These are phyloP conservation scores for Cyclopterus lumpus DNA, from an alignment of 2,797 vertebrate species.

Conservation along the genomic window DNA sequence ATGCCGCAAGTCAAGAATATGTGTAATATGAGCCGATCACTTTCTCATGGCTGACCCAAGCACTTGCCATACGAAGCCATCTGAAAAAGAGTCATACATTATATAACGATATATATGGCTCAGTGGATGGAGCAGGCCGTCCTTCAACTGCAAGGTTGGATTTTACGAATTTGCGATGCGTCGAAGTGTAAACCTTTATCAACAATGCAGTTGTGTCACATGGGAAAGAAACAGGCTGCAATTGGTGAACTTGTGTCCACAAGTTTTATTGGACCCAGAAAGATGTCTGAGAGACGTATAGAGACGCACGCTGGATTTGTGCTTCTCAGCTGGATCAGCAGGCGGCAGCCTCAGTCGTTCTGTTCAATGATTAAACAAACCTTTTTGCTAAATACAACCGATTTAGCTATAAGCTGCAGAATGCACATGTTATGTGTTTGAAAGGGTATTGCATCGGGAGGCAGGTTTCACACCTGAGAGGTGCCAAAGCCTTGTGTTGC, in stretches of 20 bases:
- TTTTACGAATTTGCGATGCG: neutral
- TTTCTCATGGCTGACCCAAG: neutral
- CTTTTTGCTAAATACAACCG: neutral
- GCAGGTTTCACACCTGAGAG: slow-evolving; percentile 24
- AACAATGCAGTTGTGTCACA: neutral
- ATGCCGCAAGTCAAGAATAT: slow-evolving; percentile 13
- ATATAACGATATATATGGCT: too few species aligned
- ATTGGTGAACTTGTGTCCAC: neutral
- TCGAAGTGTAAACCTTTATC: neutral
- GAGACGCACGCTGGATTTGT: slow-evolving; percentile 7
- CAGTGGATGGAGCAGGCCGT: neutral
- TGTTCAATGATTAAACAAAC: neutral
- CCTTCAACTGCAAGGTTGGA: neutral
- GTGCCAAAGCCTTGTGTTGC: slow-evolving; percentile 3
- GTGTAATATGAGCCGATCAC: slow-evolving; percentile 1
- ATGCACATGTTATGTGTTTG: neutral
- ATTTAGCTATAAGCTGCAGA: slow-evolving; percentile 8
- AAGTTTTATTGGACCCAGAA: neutral
- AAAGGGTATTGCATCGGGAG: slow-evolving; percentile 22
- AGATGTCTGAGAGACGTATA: slow-evolving; percentile 8
- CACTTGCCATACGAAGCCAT: neutral
- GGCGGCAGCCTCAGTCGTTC: neutral
- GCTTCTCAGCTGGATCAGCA: slow-evolving; percentile 5
- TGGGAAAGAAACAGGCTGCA: neutral
- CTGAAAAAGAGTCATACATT: neutral